These are phyloP conservation scores for Metacarcinus magister DNA, from an alignment of 2,888 invertebrate species.

Conservation along the genomic window DNA sequence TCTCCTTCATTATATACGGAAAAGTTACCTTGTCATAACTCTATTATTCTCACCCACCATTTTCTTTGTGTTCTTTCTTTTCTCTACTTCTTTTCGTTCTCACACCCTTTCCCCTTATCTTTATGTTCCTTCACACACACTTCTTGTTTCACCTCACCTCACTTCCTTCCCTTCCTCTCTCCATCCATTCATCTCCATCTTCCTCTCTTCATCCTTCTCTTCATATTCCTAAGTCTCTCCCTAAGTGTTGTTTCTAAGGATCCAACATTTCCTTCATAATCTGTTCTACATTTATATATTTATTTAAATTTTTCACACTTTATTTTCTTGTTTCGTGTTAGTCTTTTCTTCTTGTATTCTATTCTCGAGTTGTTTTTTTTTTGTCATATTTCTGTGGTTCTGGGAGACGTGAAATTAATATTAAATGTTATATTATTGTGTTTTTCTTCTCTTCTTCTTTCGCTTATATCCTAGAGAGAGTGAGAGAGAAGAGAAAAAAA, in stretches of 20 bases:
- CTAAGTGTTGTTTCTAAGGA: background rate
- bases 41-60: slow-evolving; percentile 9
- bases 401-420: background rate
- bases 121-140: background rate
- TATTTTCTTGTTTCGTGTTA: no score
- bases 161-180: background rate
- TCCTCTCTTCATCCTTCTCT: background rate
- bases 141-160: background rate
- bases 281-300: background rate
- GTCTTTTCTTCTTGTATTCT: background rate
- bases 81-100: background rate
- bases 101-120: background rate
- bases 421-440: no score
- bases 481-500: no score
- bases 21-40: background rate
- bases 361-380: background rate
- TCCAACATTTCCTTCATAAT: background rate
- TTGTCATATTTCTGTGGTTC: background rate
- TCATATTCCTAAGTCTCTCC: background rate
- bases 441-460: no score
- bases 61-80: background rate
- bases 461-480: no score
- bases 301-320: background rate
- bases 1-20: background rate
- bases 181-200: background rate